phyloP scores from a whole-genome alignment of 92 coral and sea anemone species.

The Parazoanthus atlanticus region DNA sequence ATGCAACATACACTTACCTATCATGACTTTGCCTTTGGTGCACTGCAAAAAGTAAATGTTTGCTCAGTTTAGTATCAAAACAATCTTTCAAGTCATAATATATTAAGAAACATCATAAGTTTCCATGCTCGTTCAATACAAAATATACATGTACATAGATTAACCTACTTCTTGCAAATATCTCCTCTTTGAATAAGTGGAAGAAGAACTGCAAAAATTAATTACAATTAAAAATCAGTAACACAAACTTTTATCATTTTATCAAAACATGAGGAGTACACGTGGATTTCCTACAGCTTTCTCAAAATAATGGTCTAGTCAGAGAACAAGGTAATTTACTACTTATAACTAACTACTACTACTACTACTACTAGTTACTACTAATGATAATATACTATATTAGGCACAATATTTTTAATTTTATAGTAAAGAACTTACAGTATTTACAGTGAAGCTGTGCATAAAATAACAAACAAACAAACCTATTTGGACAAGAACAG shows the following conservation, averaged over 20 bases:
- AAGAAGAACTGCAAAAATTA: constrained; percentile 55
- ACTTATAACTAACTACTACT: too few relatives aligned
- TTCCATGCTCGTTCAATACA: neutral
- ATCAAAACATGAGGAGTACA: too few relatives aligned
- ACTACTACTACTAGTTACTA: too few relatives aligned
- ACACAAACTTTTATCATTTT: neutral
- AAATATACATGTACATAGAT: neutral
- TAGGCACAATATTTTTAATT: too few relatives aligned
- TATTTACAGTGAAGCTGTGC: too few relatives aligned
- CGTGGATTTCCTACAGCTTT: too few relatives aligned
- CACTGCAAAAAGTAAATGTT: neutral
- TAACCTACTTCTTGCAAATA: constrained; percentile 41
- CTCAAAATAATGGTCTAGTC: too few relatives aligned
- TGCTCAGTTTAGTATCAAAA: neutral
- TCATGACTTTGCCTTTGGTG: neutral
- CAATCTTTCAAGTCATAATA: neutral
- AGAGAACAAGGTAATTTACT: too few relatives aligned
- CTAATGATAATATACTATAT: too few relatives aligned
- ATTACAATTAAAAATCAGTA: neutral
- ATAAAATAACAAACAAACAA: too few relatives aligned
- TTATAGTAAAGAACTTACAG: too few relatives aligned
- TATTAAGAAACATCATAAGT: neutral
- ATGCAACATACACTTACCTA: neutral
- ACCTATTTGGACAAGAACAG: too few relatives aligned
- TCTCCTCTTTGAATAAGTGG: constrained; percentile 57